A percentile compares a stretch with the other conserved stretches of the same genome.
These are phyloP conservation scores for Todiramphus chloris DNA, from an alignment of 2,113 vertebrate genomes.

Conservation along the genomic window DNA sequence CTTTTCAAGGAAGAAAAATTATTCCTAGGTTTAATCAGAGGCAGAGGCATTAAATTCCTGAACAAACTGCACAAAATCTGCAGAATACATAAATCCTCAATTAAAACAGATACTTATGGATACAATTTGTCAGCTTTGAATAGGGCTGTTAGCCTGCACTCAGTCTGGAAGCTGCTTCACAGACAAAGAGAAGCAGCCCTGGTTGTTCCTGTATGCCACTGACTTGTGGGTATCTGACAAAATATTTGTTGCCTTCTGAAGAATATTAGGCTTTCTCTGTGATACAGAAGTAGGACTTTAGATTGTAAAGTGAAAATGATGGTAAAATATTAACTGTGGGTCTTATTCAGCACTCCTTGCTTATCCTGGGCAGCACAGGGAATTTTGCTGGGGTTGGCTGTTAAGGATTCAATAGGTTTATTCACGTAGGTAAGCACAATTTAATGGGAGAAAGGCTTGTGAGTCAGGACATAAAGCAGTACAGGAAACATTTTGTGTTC, in stretches of 20 bases:
- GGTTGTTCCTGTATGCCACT: background rate
- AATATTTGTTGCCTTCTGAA: background rate
- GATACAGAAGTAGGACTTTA: background rate
- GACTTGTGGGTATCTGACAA: background rate
- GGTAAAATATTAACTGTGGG: background rate
- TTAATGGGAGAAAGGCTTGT: background rate
- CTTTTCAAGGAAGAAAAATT: background rate
- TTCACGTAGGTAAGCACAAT: background rate
- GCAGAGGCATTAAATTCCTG: background rate
- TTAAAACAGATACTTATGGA: background rate
- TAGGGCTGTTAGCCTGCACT: background rate
- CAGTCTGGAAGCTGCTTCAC: background rate
- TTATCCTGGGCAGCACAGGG: background rate
- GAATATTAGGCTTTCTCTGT: background rate
- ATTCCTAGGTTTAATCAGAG: background rate
- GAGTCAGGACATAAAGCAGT: background rate
- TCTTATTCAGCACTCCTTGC: background rate
- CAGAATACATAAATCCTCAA: background rate
- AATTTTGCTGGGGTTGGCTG: background rate
- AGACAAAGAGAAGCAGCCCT: background rate
- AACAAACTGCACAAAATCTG: background rate
- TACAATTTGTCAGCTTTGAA: background rate
- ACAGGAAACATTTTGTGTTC: background rate
- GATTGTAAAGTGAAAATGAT: background rate
- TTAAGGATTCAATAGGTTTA: background rate